phyloP scores from a whole-genome alignment of 1,140 invertebrate genomes.

The Drosophila kanapiae region DNA sequence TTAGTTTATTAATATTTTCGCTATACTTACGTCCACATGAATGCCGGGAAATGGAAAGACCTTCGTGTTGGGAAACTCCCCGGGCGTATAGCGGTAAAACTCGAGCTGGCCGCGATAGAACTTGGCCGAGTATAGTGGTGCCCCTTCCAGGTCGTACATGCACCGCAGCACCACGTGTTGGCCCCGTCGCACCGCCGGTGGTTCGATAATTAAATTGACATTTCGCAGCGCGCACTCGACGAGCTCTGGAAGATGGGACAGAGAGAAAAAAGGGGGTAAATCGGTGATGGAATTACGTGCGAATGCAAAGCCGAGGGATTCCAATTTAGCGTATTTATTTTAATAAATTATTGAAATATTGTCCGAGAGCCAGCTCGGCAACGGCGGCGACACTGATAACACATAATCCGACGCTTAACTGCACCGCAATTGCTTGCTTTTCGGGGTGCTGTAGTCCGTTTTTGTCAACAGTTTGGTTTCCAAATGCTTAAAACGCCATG shows the following conservation, averaged over 20 bases:
- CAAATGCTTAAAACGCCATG: constrained; percentile 26
- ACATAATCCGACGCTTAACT: constrained; percentile 58
- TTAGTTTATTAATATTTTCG: not conserved
- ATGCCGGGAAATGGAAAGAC: constrained; percentile 90
- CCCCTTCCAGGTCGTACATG: constrained; percentile 90
- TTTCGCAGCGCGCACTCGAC: constrained; percentile 85
- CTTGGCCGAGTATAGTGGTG: constrained; percentile 91
- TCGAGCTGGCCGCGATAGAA: constrained; percentile 92
- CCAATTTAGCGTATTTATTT: constrained; percentile 63
- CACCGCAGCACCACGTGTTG: constrained; percentile 89
- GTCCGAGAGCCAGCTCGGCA: constrained; percentile 11
- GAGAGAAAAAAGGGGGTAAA: constrained; percentile 10
- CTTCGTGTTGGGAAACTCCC: constrained; percentile 89
- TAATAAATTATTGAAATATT: constrained; percentile 62
- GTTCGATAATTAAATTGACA: constrained; percentile 86
- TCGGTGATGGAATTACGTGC: constrained; percentile 37
- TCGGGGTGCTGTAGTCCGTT: constrained; percentile 20
- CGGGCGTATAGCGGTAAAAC: constrained; percentile 92
- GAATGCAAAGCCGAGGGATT: constrained; percentile 45
- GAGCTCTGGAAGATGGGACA: constrained; percentile 62
- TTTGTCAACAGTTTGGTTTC: constrained; percentile 13
- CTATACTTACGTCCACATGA: constrained; percentile 91
- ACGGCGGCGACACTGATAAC: constrained; percentile 47
- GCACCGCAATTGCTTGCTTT: constrained; percentile 41
- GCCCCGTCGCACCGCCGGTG: constrained; percentile 88